Conservation (phyloP, 2,797 vertebrate species). For the Rhinophrynus dorsalis region DNA sequence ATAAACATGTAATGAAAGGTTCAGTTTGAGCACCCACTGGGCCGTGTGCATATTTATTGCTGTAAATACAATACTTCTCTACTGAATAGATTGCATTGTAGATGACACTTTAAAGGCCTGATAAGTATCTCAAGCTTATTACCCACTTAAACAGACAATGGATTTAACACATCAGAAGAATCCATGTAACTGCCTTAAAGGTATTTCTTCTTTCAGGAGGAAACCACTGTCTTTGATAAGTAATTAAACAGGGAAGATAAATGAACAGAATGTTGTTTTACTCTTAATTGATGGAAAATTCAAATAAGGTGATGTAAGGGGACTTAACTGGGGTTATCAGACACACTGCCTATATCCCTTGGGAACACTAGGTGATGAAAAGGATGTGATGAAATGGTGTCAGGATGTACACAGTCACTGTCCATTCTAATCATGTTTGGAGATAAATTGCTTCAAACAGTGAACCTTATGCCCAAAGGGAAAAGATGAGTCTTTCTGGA, state of each 20-base stretch:
- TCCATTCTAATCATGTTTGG: background rate
- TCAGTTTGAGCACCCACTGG: too few species aligned
- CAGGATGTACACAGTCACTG: background rate
- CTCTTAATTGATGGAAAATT: constrained; percentile 2
- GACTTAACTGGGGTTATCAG: background rate
- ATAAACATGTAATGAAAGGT: too few species aligned
- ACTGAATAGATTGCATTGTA: background rate
- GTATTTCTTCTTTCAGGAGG: constrained; percentile 6
- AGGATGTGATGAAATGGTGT: background rate
- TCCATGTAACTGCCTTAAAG: background rate
- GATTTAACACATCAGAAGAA: constrained; percentile 6
- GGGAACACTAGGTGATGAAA: constrained; percentile 4
- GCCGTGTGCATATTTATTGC: too few species aligned
- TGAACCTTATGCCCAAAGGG: too few species aligned
- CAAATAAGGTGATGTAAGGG: constrained; percentile 1
- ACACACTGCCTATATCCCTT: background rate
- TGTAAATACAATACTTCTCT: too few species aligned
- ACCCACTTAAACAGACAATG: background rate
- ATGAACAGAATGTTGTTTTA: constrained; percentile 3
- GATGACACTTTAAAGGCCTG: background rate
- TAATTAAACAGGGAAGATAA: background rate
- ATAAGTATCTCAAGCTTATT: background rate
- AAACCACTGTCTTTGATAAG: background rate
- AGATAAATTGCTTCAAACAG: background rate
- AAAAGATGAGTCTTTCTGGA: too few species aligned